These are phyloP conservation scores for Rhegmatorhina hoffmannsi DNA, from an alignment of 2,113 vertebrate genomes.

Conservation along the genomic window DNA sequence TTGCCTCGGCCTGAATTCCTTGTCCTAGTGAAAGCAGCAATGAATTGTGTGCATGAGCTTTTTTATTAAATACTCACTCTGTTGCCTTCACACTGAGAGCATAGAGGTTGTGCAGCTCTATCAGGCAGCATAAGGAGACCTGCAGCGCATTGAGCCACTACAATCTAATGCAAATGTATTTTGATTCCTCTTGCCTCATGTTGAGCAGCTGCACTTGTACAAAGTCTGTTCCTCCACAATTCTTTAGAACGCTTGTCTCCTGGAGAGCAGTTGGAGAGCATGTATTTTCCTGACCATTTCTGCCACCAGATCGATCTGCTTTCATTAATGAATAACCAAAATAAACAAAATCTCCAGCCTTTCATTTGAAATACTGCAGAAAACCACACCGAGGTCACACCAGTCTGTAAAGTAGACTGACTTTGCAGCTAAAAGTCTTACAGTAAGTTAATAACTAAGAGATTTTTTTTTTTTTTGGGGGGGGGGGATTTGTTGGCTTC, in stretches of 20 bases:
- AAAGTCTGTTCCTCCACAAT: background rate
- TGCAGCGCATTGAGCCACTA: background rate
- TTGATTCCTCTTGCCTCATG: background rate
- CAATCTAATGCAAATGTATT: background rate
- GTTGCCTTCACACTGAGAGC: background rate
- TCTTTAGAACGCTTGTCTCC: background rate
- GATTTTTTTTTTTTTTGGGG: no score
- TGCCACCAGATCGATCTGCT: background rate
- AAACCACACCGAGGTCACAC: background rate
- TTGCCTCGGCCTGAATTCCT: background rate
- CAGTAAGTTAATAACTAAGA: background rate
- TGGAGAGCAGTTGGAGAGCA: background rate
- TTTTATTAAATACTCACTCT: background rate
- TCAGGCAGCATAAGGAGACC: background rate
- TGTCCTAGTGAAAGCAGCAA: background rate
- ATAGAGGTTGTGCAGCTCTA: background rate
- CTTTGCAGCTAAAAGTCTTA: background rate
- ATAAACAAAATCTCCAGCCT: slow-evolving; percentile 41
- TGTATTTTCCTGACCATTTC: background rate
- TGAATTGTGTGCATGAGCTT: background rate
- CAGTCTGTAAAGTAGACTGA: background rate
- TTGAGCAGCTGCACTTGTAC: background rate
- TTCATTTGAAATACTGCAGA: background rate
- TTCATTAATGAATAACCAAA: slow-evolving; percentile 53
- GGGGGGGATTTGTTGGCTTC: background rate